These are phyloP conservation scores for Limnodromus scolopaceus DNA, from an alignment of 2,797 vertebrate species.

Conservation along the genomic window DNA sequence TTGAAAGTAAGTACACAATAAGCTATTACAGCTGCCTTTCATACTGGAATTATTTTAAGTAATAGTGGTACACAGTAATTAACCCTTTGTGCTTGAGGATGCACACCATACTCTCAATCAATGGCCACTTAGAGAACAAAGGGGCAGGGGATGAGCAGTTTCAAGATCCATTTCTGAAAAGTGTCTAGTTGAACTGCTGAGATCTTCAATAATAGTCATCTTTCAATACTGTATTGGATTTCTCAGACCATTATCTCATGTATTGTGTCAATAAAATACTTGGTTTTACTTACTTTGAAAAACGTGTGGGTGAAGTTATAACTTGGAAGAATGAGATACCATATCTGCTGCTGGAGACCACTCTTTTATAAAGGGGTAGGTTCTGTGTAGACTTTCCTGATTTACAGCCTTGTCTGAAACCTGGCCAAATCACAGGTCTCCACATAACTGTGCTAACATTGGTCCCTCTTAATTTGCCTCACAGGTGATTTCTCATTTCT, in stretches of 20 bases:
- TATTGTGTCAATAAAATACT: not conserved
- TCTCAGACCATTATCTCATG: not conserved
- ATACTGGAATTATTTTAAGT: slow-evolving; percentile 34
- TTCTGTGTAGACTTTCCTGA: not conserved
- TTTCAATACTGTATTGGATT: not conserved
- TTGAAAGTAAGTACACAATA: slow-evolving; percentile 22
- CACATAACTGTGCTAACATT: not conserved
- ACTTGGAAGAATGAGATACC: not conserved
- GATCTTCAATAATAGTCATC: not conserved
- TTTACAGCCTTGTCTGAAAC: not conserved
- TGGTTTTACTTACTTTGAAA: not conserved
- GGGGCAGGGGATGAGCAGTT: not conserved
- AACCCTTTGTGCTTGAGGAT: slow-evolving; percentile 44
- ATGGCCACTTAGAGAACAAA: slow-evolving; percentile 21
- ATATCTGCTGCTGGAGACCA: not conserved
- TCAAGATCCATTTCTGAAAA: not conserved
- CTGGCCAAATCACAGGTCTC: not conserved
- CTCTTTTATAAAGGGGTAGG: not conserved
- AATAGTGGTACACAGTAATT: slow-evolving; percentile 9
- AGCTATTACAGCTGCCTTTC: not conserved
- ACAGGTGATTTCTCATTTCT: not conserved
- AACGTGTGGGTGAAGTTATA: not conserved
- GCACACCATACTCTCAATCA: not conserved
- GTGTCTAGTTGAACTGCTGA: not conserved
- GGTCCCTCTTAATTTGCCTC: not conserved